Evolutionary conservation across 2,797 vertebrate genomes (phyloP).

Genomic region (Agapornis canus): DNA sequence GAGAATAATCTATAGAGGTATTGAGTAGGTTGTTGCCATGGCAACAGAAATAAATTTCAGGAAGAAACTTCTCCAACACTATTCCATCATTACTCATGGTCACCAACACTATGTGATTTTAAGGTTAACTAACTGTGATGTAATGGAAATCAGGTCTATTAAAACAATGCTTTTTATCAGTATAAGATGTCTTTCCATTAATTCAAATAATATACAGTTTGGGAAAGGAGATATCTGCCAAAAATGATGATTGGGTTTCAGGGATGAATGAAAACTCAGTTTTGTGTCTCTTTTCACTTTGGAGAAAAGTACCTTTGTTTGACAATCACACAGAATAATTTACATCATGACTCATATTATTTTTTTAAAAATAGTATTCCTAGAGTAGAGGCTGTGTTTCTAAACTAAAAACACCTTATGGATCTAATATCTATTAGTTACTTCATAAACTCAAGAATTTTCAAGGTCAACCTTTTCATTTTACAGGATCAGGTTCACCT

Average conservation of each 20-base stretch:
- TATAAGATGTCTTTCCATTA: not conserved
- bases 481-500: not conserved
- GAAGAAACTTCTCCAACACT: not conserved
- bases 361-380: not conserved
- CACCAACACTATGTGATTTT: not conserved
- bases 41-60: slow-evolving; percentile 45
- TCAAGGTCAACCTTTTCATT: not conserved
- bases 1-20: not conserved
- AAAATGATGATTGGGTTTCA: not conserved
- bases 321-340: not conserved
- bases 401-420: not conserved
- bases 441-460: not conserved
- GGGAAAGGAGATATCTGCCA: not conserved
- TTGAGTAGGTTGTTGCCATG: not conserved
- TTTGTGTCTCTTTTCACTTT: not conserved
- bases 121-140: not conserved
- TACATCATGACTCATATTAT: not conserved
- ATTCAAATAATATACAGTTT: not conserved
- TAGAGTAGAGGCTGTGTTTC: not conserved
- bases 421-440: not conserved
- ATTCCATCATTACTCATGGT: not conserved
- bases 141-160: not conserved
- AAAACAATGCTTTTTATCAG: not conserved
- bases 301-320: not conserved
- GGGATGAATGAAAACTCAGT: not conserved